These are phyloP conservation scores for Grus americana DNA, from an alignment of 2,113 vertebrate species.

Conservation along the genomic window DNA sequence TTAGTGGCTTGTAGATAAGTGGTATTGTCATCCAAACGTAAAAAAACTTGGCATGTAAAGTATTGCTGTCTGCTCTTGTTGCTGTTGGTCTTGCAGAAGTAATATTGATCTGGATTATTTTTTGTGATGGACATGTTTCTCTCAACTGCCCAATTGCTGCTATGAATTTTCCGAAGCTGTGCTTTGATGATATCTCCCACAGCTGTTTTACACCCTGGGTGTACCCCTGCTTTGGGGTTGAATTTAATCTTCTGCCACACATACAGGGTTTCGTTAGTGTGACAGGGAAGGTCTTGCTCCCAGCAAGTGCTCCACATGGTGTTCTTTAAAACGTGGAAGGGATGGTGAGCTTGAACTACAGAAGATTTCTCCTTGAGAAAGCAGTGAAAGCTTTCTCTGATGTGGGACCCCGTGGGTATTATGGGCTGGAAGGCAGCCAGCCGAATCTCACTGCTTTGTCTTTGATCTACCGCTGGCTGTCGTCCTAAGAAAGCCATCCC, in stretches of 20 bases:
- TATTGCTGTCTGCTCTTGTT: neutral
- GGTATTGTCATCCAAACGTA: neutral
- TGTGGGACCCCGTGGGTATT: neutral
- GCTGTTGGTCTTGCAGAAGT: neutral
- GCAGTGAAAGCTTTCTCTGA: neutral
- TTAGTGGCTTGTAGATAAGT: neutral
- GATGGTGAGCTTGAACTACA: neutral
- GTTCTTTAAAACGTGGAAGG: neutral
- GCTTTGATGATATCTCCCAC: neutral
- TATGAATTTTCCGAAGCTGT: neutral
- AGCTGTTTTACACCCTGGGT: neutral
- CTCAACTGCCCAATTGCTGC: neutral
- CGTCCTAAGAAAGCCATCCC: neutral
- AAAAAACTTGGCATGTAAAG: neutral
- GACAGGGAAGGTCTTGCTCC: neutral
- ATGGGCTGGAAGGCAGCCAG: neutral
- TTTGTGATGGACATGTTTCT: neutral
- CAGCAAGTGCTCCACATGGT: fast-evolving
- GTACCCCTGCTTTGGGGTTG: neutral
- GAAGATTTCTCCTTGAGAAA: neutral
- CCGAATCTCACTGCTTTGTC: neutral
- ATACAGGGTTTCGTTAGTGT: neutral
- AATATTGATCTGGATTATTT: neutral
- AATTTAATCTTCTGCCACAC: neutral
- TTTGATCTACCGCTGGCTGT: neutral